Conservation (phyloP, 2,888 invertebrate genomes). For the Balanococcus diminutus region DNA sequence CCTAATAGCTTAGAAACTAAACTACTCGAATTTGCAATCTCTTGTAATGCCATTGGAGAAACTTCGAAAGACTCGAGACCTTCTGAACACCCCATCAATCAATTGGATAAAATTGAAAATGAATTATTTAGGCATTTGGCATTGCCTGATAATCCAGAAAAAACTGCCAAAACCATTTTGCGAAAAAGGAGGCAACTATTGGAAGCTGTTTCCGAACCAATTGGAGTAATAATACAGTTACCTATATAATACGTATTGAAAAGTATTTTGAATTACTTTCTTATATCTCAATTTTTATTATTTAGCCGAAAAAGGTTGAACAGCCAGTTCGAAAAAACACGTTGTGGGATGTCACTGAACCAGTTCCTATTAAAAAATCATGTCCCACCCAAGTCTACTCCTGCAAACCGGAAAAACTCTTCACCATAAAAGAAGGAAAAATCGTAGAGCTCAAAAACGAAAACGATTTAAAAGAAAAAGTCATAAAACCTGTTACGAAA, state of each 20-base stretch:
- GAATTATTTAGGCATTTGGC: constrained; percentile 64
- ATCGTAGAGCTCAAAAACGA: constrained; percentile 33
- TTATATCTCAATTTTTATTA: not conserved
- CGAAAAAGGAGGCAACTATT: constrained; percentile 56
- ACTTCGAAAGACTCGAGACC: constrained; percentile 56
- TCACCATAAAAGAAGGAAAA: not conserved
- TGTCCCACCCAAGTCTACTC: constrained; percentile 44
- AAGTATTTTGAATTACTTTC: not conserved
- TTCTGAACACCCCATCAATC: constrained; percentile 65
- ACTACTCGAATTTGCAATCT: constrained; percentile 60
- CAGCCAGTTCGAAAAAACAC: not conserved
- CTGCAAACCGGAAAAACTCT: constrained; percentile 16
- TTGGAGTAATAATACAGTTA: constrained; percentile 47
- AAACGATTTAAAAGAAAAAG: constrained; percentile 28
- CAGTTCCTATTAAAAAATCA: not conserved
- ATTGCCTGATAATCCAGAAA: constrained; percentile 58
- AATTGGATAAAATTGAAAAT: constrained; percentile 64
- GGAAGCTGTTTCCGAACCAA: constrained; percentile 52
- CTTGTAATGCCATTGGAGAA: constrained; percentile 57
- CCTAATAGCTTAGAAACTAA: constrained; percentile 61
- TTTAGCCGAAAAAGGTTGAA: not conserved
- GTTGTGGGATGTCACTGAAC: constrained; percentile 39
- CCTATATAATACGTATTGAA: not conserved
- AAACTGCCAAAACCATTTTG: constrained; percentile 57
- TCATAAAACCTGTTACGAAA: not conserved